These are phyloP conservation scores for Noctua comes DNA, from an alignment of 2,888 invertebrate genomes.

Conservation along the genomic window DNA sequence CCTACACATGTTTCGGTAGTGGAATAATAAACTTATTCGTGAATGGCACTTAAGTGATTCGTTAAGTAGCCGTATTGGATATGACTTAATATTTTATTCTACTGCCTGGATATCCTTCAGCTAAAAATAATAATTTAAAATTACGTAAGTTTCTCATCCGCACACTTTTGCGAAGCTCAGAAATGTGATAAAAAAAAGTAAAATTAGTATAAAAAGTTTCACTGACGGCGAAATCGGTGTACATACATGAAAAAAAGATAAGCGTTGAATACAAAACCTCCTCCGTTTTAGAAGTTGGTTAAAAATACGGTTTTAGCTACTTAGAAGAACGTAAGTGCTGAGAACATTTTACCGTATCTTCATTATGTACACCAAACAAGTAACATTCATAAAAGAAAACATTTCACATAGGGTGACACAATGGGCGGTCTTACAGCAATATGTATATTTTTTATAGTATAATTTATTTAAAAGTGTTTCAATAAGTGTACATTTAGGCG, in stretches of 20 bases:
- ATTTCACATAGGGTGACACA: neutral
- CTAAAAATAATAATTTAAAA: neutral
- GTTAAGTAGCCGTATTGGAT: neutral
- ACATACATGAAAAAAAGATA: neutral
- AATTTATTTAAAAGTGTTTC: too few species aligned
- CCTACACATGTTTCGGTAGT: neutral
- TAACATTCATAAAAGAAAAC: neutral
- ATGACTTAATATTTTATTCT: neutral
- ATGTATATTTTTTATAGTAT: too few species aligned
- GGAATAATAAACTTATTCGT: neutral
- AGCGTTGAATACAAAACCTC: neutral
- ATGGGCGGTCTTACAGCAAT: neutral
- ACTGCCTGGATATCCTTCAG: neutral
- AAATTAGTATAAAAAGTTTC: neutral
- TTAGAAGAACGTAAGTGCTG: neutral
- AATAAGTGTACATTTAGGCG: too few species aligned
- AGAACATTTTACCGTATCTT: neutral
- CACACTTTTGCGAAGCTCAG: neutral
- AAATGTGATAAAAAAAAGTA: neutral
- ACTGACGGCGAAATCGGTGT: neutral
- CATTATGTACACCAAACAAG: neutral
- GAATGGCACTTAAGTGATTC: too few species aligned
- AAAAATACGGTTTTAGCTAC: too few species aligned
- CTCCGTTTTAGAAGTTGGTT: neutral
- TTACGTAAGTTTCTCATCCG: neutral